These are phyloP conservation scores for Tinea pellionella DNA, from an alignment of 2,888 invertebrate species.

Conservation along the genomic window DNA sequence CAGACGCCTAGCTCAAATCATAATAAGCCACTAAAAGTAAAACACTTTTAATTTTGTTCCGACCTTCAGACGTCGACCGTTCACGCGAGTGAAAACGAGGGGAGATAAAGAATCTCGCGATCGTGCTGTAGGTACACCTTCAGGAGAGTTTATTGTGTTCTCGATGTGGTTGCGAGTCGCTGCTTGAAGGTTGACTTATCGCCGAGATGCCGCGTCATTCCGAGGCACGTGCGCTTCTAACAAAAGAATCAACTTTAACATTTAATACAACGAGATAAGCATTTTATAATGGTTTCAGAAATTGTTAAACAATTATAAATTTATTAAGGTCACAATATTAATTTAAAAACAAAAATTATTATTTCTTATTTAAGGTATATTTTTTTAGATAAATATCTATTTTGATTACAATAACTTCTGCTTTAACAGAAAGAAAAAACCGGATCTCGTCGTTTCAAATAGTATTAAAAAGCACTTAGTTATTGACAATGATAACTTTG, in stretches of 20 bases:
- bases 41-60: constrained; percentile 63
- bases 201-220: not conserved
- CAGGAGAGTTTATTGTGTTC: constrained; percentile 10
- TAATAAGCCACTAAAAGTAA: constrained; percentile 42
- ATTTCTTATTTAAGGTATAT: too few relatives aligned
- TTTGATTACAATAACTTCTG: too few relatives aligned
- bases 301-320: not conserved
- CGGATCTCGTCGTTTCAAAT: not conserved
- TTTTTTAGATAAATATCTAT: too few relatives aligned
- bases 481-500: constrained; percentile 3
- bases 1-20: constrained; percentile 33
- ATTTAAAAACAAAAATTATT: too few relatives aligned
- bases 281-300: not conserved
- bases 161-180: not conserved
- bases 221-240: constrained; percentile 2
- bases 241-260: constrained; percentile 6
- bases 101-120: constrained; percentile 51
- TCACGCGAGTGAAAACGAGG: constrained; percentile 62
- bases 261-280: not conserved
- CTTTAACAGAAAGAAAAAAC: too few relatives aligned
- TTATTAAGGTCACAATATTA: not conserved
- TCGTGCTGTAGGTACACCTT: constrained; percentile 8
- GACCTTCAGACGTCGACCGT: constrained; percentile 60
- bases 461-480: not conserved
- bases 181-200: constrained; percentile 9